These are phyloP conservation scores for Acanthosepion pharaonis DNA, from an alignment of 2,888 invertebrate species.

Conservation along the genomic window DNA sequence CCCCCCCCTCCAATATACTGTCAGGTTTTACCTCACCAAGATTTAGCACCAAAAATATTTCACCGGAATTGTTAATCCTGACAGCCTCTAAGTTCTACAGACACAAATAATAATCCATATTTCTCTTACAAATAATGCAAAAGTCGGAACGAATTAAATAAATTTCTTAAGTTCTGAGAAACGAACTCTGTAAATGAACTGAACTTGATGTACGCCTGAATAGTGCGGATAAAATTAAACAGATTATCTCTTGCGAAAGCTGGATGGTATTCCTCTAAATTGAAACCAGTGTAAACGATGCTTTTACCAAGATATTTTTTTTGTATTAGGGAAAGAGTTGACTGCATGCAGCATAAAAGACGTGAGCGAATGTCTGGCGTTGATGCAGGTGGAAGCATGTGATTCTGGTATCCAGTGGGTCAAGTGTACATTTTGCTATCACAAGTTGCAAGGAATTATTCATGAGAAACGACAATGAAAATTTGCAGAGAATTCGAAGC, in stretches of 20 bases:
- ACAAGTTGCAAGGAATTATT: not conserved
- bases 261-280: not conserved
- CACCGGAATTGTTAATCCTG: too few species aligned
- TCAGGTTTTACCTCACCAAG: too few species aligned
- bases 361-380: not conserved
- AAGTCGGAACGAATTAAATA: too few species aligned
- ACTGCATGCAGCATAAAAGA: not conserved
- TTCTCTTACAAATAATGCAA: too few species aligned
- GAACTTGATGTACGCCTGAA: too few species aligned
- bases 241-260: not conserved
- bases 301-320: not conserved
- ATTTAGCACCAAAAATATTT: too few species aligned
- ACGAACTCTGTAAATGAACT: too few species aligned
- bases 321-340: not conserved
- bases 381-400: not conserved
- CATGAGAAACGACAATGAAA: slow-evolving; percentile 2
- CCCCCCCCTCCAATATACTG: too few species aligned
- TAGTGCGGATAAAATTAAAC: not conserved
- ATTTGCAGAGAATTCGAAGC: not conserved
- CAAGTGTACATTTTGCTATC: not conserved
- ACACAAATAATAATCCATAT: too few species aligned
- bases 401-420: not conserved
- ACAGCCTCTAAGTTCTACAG: too few species aligned
- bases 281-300: not conserved
- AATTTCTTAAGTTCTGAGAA: too few species aligned